Evolutionary conservation across 2,888 invertebrate species (phyloP).

Genomic region (Nymphalis c-album): DNA sequence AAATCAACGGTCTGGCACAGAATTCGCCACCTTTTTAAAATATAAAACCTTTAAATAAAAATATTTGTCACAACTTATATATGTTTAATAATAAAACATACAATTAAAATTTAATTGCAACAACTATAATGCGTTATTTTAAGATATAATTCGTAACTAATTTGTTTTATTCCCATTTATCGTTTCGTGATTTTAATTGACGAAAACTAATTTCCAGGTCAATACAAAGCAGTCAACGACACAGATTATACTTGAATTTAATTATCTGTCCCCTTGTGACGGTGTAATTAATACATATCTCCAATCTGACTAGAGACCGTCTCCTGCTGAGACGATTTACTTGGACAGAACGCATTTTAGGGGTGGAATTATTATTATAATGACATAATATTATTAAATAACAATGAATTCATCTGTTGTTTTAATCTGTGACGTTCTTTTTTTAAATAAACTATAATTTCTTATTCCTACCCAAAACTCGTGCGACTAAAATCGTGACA

Average conservation of each 20-base stretch:
- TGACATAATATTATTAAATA: not conserved
- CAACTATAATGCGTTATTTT: too few relatives aligned
- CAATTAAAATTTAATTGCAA: too few relatives aligned
- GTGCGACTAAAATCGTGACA: too few relatives aligned
- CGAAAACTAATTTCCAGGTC: not conserved
- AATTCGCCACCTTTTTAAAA: too few relatives aligned
- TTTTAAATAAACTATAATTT: too few relatives aligned
- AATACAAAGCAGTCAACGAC: conserved; percentile 9
- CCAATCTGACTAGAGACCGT: not conserved
- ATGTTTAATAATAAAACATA: too few relatives aligned
- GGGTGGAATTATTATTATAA: not conserved
- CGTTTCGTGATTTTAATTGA: not conserved
- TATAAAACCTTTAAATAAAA: too few relatives aligned
- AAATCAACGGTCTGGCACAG: not conserved
- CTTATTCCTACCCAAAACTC: too few relatives aligned
- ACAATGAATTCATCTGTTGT: not conserved
- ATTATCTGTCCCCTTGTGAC: conserved; percentile 29
- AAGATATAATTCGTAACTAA: too few relatives aligned
- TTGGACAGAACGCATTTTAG: not conserved
- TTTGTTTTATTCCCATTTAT: too few relatives aligned
- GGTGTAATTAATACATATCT: conserved; percentile 5
- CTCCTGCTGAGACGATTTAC: conserved; percentile 8
- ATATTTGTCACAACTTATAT: too few relatives aligned
- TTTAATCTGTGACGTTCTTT: too few relatives aligned
- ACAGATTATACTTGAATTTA: conserved; percentile 28